phyloP scores from a whole-genome alignment of 2,797 vertebrate genomes.

The Malacoctenus gilli region DNA sequence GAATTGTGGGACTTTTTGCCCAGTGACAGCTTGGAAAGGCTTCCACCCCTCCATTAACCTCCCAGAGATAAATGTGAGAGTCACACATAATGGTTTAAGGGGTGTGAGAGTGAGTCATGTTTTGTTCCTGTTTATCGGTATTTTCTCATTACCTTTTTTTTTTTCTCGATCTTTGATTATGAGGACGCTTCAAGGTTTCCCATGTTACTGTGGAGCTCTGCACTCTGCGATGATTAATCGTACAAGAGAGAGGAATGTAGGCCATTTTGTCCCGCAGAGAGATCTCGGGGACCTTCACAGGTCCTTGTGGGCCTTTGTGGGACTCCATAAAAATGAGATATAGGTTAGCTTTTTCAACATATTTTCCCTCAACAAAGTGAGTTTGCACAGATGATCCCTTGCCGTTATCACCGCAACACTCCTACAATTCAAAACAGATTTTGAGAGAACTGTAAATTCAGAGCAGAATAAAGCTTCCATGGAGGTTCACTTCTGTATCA shows the following conservation, averaged over 20 bases:
- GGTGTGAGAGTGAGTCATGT: background rate
- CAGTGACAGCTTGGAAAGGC: too few relatives aligned
- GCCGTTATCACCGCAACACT: background rate
- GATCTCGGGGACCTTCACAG: constrained; percentile 56
- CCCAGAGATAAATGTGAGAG: background rate
- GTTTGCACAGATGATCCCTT: background rate
- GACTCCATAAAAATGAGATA: constrained; percentile 18
- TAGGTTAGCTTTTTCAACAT: constrained; percentile 42
- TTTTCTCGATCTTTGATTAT: background rate
- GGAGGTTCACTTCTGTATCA: too few relatives aligned
- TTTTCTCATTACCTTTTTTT: background rate
- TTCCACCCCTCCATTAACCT: too few relatives aligned
- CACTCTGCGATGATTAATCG: constrained; percentile 30
- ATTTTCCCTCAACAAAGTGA: constrained; percentile 10
- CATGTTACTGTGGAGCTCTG: constrained; percentile 1
- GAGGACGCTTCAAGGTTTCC: constrained; percentile 8
- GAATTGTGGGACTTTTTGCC: too few relatives aligned
- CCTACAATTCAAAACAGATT: background rate
- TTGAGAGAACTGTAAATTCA: background rate
- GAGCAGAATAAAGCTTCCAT: background rate
- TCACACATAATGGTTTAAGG: background rate
- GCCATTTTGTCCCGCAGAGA: constrained; percentile 34
- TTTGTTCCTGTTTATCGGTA: background rate
- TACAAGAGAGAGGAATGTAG: constrained; percentile 47
- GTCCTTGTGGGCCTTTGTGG: constrained; percentile 31